phyloP scores from a whole-genome alignment of 2,797 vertebrate species.

The Philypnodon macrostomus region DNA sequence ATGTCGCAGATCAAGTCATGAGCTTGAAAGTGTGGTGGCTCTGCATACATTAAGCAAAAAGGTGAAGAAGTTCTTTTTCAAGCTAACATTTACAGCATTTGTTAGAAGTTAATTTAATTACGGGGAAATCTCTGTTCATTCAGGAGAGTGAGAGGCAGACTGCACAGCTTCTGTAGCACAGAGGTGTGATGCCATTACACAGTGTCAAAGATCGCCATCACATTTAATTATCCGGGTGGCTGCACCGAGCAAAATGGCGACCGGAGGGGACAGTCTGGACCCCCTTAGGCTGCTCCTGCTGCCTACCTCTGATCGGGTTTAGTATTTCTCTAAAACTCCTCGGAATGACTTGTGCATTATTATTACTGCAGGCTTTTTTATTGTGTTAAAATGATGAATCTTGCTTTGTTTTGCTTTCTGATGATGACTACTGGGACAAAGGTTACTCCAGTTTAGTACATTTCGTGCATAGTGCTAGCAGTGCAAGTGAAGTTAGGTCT shows the following conservation, averaged over 20 bases:
- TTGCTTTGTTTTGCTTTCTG: conserved; percentile 21
- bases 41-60: conserved; percentile 22
- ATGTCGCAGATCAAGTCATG: conserved; percentile 1
- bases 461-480: not conserved
- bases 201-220: conserved; percentile 69
- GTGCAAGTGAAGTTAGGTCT: not conserved
- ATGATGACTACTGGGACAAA: conserved; percentile 24
- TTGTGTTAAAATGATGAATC: conserved; percentile 41
- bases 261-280: conserved; percentile 39
- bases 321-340: conserved; percentile 34
- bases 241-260: conserved; percentile 66
- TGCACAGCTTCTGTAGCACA: conserved; percentile 38
- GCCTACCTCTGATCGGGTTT: conserved; percentile 40
- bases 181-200: conserved; percentile 64
- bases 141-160: conserved; percentile 44
- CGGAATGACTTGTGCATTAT: conserved; percentile 44
- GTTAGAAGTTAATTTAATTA: conserved; percentile 10
- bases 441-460: conserved; percentile 1
- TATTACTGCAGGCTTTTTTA: conserved; percentile 36
- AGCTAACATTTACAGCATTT: conserved; percentile 3
- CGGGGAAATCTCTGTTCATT: conserved; percentile 13
- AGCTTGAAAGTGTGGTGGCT: conserved; percentile 8
- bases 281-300: conserved; percentile 43
- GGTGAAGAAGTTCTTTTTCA: conserved; percentile 22
- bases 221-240: conserved; percentile 71